Evolutionary conservation across 2,888 invertebrate species (phyloP), one percentile per base, ranked within the genome.

Genomic region (Hydraecia micacea): DNA sequence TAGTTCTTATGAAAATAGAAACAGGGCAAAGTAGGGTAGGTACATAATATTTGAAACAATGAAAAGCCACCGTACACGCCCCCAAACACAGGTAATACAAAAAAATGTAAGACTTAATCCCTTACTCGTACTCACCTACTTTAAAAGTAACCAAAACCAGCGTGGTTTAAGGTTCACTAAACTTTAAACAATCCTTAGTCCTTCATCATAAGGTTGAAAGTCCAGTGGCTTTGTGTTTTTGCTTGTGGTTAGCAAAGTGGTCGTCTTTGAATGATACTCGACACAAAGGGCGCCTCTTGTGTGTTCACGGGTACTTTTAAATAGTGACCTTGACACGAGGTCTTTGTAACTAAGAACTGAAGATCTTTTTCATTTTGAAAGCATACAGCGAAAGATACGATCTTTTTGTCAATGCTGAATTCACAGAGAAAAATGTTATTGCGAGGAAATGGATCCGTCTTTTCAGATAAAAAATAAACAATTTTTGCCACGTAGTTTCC

Each of bases 311-410:
- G 85, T 83, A 88, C 85, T 87, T 88, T 83, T 88, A 82, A 86
- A 86, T 79, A 83, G 83, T 79, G 80, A 88, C 90, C 89, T 89
- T 89, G 89, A 86, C 86, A 84, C 81, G 65, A 32, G 46, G 73
- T 83, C 85, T 89, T 87, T 83, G 80, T 79, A 83, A 85, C 75
- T 85, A 60, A 81, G 83, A 87, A 78, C 81, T 88, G 82, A 78
- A 88, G 86, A 84, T 84, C 79, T 86, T 85, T 88, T 83, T 85
- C 80, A 86, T 86, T 86, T 88, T 80, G 74, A 76, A 71, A 77
- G 81, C 80, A 70, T 77, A 85, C 76, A 81, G 76, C 66, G 58
- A 72, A n/a, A 79, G 80, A 84, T 82, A 79, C 69, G 55, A 82
- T 85, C 77, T 83, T 86, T 81, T 85, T 85, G 75, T 85, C 62